Conservation (phyloP, 2,113 vertebrate genomes). For the Oophaga pumilio region DNA sequence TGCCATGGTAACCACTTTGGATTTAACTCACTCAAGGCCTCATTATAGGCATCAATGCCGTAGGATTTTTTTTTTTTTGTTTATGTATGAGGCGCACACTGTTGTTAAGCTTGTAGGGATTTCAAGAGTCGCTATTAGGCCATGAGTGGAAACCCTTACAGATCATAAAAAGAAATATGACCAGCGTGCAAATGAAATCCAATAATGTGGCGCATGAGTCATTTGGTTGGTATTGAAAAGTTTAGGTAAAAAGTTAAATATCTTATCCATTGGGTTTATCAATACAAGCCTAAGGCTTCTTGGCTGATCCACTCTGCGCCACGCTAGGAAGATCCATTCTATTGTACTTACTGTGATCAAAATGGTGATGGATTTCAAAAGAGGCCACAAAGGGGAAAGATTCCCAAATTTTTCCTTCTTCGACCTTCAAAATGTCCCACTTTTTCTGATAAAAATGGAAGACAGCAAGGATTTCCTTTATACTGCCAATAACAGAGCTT, state of each 20-base stretch:
- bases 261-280: neutral
- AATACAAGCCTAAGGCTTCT: neutral
- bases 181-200: conserved; percentile 6
- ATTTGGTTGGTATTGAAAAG: neutral
- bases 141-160: conserved; percentile 2
- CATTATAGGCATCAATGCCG: conserved; percentile 58
- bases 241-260: neutral
- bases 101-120: conserved; percentile 53
- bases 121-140: conserved; percentile 43
- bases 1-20: conserved; percentile 71
- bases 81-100: conserved; percentile 63
- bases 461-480: neutral
- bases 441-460: neutral
- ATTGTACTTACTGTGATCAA: neutral
- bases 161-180: neutral
- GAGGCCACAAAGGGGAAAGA: neutral
- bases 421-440: neutral
- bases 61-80: conserved; percentile 42
- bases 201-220: neutral
- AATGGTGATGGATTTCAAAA: neutral
- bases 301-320: neutral
- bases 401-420: neutral
- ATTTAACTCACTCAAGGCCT: conserved; percentile 67
- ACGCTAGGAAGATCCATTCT: neutral
- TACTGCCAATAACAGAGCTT: neutral